Evolutionary conservation across 2,888 invertebrate species (phyloP).

Genomic region (Phragmatobia fuliginosa): DNA sequence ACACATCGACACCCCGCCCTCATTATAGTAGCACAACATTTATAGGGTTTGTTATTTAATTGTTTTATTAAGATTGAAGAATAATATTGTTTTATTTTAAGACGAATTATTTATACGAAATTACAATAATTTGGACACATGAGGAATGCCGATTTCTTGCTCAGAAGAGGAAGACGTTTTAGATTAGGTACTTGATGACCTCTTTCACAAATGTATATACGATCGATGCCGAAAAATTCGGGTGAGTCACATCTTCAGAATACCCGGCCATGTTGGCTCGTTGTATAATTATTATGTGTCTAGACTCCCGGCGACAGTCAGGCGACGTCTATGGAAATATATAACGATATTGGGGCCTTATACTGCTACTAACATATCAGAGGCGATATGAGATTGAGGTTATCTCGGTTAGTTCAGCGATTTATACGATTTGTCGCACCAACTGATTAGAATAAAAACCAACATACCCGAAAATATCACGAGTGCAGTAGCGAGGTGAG

Average conservation of each 20-base stretch:
- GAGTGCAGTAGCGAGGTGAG: slow-evolving; percentile 73
- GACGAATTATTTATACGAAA: background rate
- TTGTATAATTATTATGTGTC: slow-evolving; percentile 82
- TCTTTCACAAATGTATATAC: slow-evolving; percentile 67
- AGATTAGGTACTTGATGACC: slow-evolving; percentile 64
- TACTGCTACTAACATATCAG: slow-evolving; percentile 43
- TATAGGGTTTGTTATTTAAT: background rate
- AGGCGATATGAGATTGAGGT: slow-evolving; percentile 44
- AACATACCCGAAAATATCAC: slow-evolving; percentile 75
- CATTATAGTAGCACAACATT: slow-evolving; percentile 10
- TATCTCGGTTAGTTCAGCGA: slow-evolving; percentile 40
- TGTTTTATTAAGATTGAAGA: background rate
- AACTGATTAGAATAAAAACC: slow-evolving; percentile 23
- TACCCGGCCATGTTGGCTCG: slow-evolving; percentile 77
- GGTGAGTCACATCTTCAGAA: slow-evolving; percentile 80
- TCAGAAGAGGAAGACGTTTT: slow-evolving; percentile 48
- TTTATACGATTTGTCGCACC: slow-evolving; percentile 36
- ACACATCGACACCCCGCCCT: slow-evolving; percentile 40
- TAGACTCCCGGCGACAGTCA: slow-evolving; percentile 80
- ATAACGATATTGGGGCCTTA: slow-evolving; percentile 67
- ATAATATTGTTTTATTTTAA: background rate
- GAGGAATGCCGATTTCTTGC: background rate
- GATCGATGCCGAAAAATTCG: slow-evolving; percentile 78
- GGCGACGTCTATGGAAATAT: slow-evolving; percentile 76
- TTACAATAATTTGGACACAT: background rate